These are phyloP conservation scores for Acholoe squamosa DNA, from an alignment of 2,888 invertebrate genomes.

Conservation along the genomic window DNA sequence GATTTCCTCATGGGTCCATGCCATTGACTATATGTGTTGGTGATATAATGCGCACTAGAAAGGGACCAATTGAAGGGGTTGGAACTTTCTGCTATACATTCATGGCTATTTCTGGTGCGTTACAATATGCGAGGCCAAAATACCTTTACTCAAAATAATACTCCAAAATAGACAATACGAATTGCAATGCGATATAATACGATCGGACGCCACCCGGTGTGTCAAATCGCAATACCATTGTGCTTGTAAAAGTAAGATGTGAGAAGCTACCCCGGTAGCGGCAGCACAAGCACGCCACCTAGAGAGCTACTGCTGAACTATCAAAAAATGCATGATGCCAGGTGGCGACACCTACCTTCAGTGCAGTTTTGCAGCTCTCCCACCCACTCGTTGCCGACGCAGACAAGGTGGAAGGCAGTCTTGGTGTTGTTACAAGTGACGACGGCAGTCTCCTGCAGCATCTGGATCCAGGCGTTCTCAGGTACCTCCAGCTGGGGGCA, in stretches of 20 bases:
- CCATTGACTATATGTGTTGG: background rate
- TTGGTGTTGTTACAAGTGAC: constrained; percentile 49
- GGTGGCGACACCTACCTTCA: constrained; percentile 51
- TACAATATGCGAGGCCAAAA: constrained; percentile 24
- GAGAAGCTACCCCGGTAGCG: background rate
- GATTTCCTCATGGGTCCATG: background rate
- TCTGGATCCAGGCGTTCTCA: constrained; percentile 49
- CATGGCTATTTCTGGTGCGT: background rate
- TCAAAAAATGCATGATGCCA: constrained; percentile 20
- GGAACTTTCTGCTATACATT: constrained; percentile 22
- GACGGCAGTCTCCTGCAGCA: constrained; percentile 22
- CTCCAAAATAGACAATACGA: background rate
- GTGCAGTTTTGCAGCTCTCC: constrained; percentile 61
- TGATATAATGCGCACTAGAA: background rate
- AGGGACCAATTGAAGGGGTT: background rate
- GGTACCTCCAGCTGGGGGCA: constrained; percentile 53
- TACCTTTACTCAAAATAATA: too few species aligned
- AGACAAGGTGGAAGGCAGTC: constrained; percentile 31
- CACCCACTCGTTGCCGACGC: constrained; percentile 59
- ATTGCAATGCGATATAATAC: constrained; percentile 16
- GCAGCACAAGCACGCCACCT: background rate
- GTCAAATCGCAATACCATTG: constrained; percentile 28
- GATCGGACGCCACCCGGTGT: background rate
- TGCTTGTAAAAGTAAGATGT: background rate
- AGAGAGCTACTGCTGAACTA: background rate